A percentile compares a stretch with the other conserved stretches of the same genome.
Conservation (phyloP, 2,113 vertebrate species). For the Callorhinus ursinus region DNA sequence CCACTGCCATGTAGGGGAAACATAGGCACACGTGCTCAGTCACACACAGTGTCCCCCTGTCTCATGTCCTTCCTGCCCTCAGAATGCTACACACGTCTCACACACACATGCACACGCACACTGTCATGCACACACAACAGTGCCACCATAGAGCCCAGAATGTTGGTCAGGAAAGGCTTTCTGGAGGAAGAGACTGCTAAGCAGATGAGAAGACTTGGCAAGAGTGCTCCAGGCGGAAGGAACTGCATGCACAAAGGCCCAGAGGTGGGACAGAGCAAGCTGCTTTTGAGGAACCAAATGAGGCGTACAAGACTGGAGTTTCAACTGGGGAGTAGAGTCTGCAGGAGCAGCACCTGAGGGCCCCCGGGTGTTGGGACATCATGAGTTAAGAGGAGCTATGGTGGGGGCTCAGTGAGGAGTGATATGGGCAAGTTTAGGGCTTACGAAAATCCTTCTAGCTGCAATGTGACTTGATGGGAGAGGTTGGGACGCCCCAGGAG, state of each 20-base stretch:
- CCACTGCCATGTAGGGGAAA: background rate
- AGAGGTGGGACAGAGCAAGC: background rate
- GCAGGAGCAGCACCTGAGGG: background rate
- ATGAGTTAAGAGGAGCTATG: background rate
- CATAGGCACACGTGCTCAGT: background rate
- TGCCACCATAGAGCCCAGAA: background rate
- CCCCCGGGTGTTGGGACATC: too few relatives aligned
- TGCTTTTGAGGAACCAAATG: background rate
- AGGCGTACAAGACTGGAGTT: background rate
- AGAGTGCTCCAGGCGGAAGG: background rate
- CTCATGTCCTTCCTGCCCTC: background rate
- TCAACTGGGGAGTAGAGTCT: background rate
- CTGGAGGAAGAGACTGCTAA: constrained; percentile 16
- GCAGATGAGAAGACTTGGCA: background rate
- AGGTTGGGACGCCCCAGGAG: background rate
- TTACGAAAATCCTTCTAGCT: background rate
- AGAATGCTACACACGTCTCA: rapidly evolving
- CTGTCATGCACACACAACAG: background rate
- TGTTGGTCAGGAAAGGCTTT: background rate
- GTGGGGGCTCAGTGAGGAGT: background rate
- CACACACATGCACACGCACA: background rate
- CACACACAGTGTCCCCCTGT: background rate
- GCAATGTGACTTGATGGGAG: background rate
- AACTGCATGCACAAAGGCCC: background rate
- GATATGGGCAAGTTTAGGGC: background rate